Conservation (phyloP, 2,113 vertebrate species). For the Fregata magnificens region DNA sequence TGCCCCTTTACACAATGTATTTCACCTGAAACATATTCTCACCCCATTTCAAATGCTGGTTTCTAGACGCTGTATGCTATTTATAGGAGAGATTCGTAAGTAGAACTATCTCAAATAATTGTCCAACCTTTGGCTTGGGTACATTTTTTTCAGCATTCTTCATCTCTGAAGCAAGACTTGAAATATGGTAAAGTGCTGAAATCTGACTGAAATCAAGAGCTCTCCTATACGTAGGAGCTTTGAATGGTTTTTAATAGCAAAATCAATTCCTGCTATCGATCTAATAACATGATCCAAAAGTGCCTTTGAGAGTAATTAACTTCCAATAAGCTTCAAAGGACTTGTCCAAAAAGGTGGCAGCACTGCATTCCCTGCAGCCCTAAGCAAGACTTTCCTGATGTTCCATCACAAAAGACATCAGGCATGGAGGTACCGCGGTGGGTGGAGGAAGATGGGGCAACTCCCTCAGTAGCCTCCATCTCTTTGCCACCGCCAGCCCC, state of each 20-base stretch:
- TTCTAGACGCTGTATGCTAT: not conserved
- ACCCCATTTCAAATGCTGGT: not conserved
- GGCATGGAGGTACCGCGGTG: rapidly evolving
- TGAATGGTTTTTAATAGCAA: not conserved
- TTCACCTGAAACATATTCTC: not conserved
- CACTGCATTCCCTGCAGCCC: not conserved
- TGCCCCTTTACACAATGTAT: not conserved
- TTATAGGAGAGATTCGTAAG: not conserved
- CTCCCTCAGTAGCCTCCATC: not conserved
- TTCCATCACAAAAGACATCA: not conserved
- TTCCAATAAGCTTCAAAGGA: not conserved
- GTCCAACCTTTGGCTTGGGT: not conserved
- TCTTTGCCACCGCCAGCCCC: not conserved
- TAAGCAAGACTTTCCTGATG: not conserved
- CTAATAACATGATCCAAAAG: not conserved
- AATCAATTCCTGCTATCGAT: not conserved
- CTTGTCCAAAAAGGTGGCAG: not conserved
- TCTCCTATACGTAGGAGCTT: not conserved
- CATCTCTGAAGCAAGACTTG: not conserved
- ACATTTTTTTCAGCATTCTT: not conserved
- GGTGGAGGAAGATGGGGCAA: not conserved
- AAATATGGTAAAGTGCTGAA: not conserved
- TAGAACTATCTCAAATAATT: not conserved
- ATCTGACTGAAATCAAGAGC: not conserved
- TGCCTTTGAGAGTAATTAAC: not conserved